A percentile compares a stretch with the other conserved stretches of the same genome.
Evolutionary conservation across 1,140 invertebrate species (phyloP).

Genomic region (Megalonaias nervosa): DNA sequence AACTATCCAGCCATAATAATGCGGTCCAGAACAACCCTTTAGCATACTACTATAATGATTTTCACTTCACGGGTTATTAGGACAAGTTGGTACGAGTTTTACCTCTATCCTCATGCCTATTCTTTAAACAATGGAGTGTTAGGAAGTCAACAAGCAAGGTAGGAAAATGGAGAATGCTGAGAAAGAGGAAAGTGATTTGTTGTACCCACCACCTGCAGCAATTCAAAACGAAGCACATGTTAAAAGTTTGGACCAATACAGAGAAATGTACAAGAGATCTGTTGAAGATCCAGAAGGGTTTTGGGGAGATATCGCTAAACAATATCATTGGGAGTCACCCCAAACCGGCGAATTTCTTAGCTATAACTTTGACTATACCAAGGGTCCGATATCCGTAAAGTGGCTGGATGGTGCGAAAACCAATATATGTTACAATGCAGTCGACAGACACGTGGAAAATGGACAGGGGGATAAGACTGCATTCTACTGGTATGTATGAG

Average conservation of each 20-base stretch:
- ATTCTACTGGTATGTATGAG: conserved; percentile 89
- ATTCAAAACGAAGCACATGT: conserved; percentile 80
- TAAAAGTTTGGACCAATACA: conserved; percentile 83
- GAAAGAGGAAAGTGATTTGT: too few relatives aligned
- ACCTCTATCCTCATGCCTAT: too few relatives aligned
- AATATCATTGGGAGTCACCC: conserved; percentile 92
- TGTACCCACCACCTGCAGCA: conserved; percentile 78
- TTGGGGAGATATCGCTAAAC: conserved; percentile 89
- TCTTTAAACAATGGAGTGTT: too few relatives aligned
- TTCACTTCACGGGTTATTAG: too few relatives aligned
- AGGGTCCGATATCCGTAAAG: conserved; percentile 92
- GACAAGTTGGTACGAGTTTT: too few relatives aligned
- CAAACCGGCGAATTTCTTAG: conserved; percentile 83
- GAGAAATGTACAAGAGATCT: conserved; percentile 87
- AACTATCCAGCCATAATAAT: too few relatives aligned
- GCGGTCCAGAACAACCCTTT: too few relatives aligned
- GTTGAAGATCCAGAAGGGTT: conserved; percentile 89
- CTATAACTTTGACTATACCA: conserved; percentile 93
- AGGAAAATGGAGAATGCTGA: too few relatives aligned
- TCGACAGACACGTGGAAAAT: conserved; percentile 90
- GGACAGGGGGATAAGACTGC: conserved; percentile 91
- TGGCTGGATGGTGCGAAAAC: conserved; percentile 96
- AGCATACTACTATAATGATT: too few relatives aligned
- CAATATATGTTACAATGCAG: conserved; percentile 95
- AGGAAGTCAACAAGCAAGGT: too few relatives aligned